phyloP scores from a whole-genome alignment of 2,113 vertebrate species.

The Prionailurus bengalensis region DNA sequence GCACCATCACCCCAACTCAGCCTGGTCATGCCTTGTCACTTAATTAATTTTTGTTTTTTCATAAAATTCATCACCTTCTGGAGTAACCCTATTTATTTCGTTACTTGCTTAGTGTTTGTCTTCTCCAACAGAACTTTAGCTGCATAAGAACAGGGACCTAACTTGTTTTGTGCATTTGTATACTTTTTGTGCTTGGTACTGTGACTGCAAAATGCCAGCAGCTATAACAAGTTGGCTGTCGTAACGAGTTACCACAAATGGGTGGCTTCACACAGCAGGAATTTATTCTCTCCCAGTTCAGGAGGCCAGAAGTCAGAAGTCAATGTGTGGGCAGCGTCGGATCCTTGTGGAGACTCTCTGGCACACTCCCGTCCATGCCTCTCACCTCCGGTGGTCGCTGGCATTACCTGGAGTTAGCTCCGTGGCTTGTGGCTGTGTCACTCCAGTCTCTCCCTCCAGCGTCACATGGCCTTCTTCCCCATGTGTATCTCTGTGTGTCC shows the following conservation, averaged over 20 bases:
- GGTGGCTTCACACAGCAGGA: neutral
- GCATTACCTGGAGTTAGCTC: neutral
- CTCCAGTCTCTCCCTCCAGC: neutral
- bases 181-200: neutral
- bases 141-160: neutral
- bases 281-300: neutral
- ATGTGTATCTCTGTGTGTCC: neutral
- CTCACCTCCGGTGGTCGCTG: neutral
- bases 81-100: neutral
- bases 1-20: fast-evolving
- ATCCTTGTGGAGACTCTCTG: neutral
- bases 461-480: fast-evolving
- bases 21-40: neutral
- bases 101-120: neutral
- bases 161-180: neutral
- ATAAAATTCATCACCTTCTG: neutral
- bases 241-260: neutral
- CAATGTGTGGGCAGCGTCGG: neutral
- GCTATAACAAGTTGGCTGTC: neutral
- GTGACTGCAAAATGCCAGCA: neutral
- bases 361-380: neutral
- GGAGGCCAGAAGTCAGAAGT: neutral
- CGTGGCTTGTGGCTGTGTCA: neutral
- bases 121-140: neutral
- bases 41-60: neutral